Conservation (phyloP, 1,140 invertebrate genomes). For the Nilaparvata lugens region DNA sequence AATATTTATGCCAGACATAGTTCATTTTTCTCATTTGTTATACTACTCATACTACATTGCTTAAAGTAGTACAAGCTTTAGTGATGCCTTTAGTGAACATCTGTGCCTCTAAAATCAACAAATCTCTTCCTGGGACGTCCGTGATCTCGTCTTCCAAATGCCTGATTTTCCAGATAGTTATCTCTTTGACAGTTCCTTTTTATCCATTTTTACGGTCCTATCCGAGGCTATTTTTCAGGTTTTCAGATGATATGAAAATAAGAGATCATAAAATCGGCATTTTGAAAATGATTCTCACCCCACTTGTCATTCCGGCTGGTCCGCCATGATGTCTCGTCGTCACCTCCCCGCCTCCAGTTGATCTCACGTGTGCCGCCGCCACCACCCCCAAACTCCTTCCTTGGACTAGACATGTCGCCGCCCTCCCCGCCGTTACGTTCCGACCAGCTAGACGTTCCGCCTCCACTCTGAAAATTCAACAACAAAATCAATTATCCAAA, state of each 20-base stretch:
- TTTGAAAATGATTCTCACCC: neutral
- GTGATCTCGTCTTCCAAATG: too few species aligned
- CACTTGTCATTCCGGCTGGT: slow-evolving; percentile 16
- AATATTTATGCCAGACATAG: too few species aligned
- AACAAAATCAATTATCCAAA: neutral
- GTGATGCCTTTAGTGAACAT: too few species aligned
- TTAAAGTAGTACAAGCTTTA: too few species aligned
- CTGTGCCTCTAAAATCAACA: too few species aligned
- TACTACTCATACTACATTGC: too few species aligned
- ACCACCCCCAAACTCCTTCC: slow-evolving; percentile 33
- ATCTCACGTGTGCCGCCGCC: slow-evolving; percentile 44
- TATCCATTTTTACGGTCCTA: too few species aligned
- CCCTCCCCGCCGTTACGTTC: slow-evolving; percentile 52
- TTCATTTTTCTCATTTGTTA: too few species aligned
- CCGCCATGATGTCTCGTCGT: slow-evolving; percentile 7
- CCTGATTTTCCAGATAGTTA: too few species aligned
- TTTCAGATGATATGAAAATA: neutral
- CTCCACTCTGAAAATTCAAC: neutral
- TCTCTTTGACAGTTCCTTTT: too few species aligned
- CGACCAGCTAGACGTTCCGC: slow-evolving; percentile 35
- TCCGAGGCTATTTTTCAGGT: too few species aligned
- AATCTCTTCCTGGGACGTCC: too few species aligned
- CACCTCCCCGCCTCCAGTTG: slow-evolving; percentile 37
- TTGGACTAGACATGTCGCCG: slow-evolving; percentile 29
- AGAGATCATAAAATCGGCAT: neutral